Conservation (phyloP, 2,113 vertebrate species). For the Antennarius striatus region DNA sequence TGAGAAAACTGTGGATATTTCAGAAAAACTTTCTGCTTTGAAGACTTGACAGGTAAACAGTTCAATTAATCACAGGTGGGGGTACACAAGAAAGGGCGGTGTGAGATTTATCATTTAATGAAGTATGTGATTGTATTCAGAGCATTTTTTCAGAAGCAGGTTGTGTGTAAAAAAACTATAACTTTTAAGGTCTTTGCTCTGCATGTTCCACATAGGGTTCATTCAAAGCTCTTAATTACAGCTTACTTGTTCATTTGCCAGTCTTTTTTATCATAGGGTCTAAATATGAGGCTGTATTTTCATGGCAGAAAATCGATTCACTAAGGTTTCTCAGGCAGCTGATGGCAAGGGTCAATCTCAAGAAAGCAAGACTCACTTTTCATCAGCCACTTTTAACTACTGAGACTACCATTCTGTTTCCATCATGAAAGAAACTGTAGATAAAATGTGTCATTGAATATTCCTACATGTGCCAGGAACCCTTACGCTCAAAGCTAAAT, state of each 20-base stretch:
- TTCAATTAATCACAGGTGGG: too few species aligned
- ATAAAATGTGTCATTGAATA: too few species aligned
- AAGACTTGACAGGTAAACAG: too few species aligned
- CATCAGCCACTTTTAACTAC: background rate
- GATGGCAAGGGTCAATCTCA: constrained; percentile 41
- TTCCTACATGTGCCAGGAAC: background rate
- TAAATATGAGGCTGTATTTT: constrained; percentile 33
- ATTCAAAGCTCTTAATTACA: constrained; percentile 30
- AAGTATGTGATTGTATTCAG: too few species aligned
- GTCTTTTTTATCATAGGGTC: constrained; percentile 36
- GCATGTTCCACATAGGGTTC: constrained; percentile 22
- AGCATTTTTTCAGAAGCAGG: background rate
- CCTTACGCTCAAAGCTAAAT: background rate
- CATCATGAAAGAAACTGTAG: too few species aligned
- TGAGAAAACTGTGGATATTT: too few species aligned
- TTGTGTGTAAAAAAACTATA: constrained; percentile 26
- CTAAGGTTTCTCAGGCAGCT: constrained; percentile 32
- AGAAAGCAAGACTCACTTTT: constrained; percentile 27
- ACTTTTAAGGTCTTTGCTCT: constrained; percentile 38
- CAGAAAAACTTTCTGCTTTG: too few species aligned
- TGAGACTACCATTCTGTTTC: background rate
- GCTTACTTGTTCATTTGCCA: constrained; percentile 40
- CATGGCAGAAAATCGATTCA: constrained; percentile 25
- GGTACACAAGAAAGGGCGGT: too few species aligned
- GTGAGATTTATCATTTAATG: too few species aligned